These are phyloP conservation scores for Petrocephalus sullivani DNA, from an alignment of 2,797 vertebrate genomes.

Conservation along the genomic window DNA sequence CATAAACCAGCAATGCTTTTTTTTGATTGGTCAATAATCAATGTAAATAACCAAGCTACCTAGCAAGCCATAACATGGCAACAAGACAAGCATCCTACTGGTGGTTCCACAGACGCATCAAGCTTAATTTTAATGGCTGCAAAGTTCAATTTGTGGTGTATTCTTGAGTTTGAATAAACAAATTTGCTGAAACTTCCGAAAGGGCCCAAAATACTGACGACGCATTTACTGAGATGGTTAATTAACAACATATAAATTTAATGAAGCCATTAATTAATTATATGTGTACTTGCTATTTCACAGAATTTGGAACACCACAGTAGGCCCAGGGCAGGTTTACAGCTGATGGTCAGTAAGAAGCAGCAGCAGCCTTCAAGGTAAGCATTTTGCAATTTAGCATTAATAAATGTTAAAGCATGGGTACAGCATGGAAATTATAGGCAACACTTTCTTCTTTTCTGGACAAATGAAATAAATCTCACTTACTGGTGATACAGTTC, in stretches of 20 bases:
- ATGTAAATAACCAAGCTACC: neutral
- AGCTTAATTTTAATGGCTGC: neutral
- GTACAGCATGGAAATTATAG: neutral
- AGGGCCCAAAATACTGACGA: neutral
- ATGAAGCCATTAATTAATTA: neutral
- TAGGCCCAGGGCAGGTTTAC: neutral
- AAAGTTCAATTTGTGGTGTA: neutral
- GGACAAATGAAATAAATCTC: neutral
- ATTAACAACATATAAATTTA: neutral
- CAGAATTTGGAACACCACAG: neutral
- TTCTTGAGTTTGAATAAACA: neutral
- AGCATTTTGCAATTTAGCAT: neutral
- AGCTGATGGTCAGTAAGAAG: neutral
- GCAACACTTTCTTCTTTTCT: neutral
- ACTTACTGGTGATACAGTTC: constrained; percentile 86
- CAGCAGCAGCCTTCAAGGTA: neutral
- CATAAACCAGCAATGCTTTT: too few species aligned
- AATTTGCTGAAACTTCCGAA: neutral
- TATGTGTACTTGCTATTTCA: neutral
- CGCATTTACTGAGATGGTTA: neutral
- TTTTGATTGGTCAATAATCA: neutral
- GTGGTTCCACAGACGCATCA: neutral
- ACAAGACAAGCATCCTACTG: neutral
- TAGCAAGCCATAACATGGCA: neutral
- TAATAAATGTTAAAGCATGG: constrained; percentile 5